A percentile compares a stretch with the other conserved stretches of the same genome.
Conservation (phyloP, 1,140 invertebrate genomes). For the Microplitis demolitor region DNA sequence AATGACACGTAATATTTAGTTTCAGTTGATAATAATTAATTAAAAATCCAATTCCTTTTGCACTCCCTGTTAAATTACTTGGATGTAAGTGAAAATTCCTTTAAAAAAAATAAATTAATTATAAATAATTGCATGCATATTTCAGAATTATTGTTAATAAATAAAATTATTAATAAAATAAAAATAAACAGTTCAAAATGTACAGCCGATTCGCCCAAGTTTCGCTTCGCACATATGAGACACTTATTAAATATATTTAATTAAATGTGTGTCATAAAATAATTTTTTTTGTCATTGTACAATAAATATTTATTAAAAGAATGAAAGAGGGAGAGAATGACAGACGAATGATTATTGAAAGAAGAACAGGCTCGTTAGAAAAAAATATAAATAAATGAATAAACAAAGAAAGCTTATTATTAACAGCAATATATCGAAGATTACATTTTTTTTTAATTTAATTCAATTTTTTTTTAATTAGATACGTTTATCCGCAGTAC, state of each 20-base stretch:
- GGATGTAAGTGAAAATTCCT: neutral
- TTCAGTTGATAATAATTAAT: too few relatives aligned
- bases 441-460: too few relatives aligned
- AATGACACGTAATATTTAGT: too few relatives aligned
- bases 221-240: conserved; percentile 16
- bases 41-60: neutral
- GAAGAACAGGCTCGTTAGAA: conserved; percentile 1
- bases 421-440: conserved; percentile 7
- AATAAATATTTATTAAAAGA: conserved; percentile 15
- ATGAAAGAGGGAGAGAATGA: conserved; percentile 14
- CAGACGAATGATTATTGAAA: conserved; percentile 14
- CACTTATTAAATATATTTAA: neutral
- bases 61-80: too few relatives aligned
- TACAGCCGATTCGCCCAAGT: conserved; percentile 17
- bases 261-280: conserved; percentile 11
- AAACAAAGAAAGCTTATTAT: neutral
- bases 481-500: too few relatives aligned
- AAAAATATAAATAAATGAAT: neutral
- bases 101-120: neutral
- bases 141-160: neutral
- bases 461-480: too few relatives aligned
- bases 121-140: conserved; percentile 5
- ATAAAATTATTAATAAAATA: conserved; percentile 16
- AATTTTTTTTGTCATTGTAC: conserved; percentile 20
- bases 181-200: conserved; percentile 13